Evolutionary conservation across 2,797 vertebrate species (phyloP), one percentile per base, ranked within the genome.

Genomic region (Peromyscus aztecus): DNA sequence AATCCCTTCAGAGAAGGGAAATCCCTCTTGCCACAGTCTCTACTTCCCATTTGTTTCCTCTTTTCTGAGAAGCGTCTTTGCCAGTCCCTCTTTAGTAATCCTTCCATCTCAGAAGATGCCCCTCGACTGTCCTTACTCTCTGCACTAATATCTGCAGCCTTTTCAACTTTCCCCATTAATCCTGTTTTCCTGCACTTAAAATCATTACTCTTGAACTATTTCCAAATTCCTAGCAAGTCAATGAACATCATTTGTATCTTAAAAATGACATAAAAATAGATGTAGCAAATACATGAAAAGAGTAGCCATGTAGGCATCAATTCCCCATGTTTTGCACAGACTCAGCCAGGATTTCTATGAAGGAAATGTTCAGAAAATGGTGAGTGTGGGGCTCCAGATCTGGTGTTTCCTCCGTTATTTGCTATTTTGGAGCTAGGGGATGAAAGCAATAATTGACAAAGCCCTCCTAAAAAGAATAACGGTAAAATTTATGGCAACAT

Each of bases 11-110:
- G 40, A 90, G 88, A 96, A 34, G 37, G 52, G 61, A 90, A 94
- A 81, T 93, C 67, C 75, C 78, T 94, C 77, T 71, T 69, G 93
- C 40, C 85, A 52, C 27, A 40, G 17, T 96, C 23, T 93, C 67
- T 4, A 4, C 21, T 80, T 92, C 83, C 89, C 11, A 0, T 89
- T 91, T 90, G 71, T 76, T 84, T 82, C 84, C 5, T 80, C 61
- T 80, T 93, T 96, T 67, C 87, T 27, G 34, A 59, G 78, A 80
- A 31, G 21, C 19, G 9, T 43, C 0, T 40, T 86, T 81, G 75
- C 49, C 52, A 14, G 84, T 85, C 86, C 95, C n/a, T 90, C 86
- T 91, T 71, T 90, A 83, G 83, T 81, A 67, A 83, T 81, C 76
- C 80, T 86, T 95, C 82, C 2, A 2, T 96, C 75, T 76, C 86